Evolutionary conservation across 1,140 invertebrate species (phyloP).

Genomic region (Linepithema humile): DNA sequence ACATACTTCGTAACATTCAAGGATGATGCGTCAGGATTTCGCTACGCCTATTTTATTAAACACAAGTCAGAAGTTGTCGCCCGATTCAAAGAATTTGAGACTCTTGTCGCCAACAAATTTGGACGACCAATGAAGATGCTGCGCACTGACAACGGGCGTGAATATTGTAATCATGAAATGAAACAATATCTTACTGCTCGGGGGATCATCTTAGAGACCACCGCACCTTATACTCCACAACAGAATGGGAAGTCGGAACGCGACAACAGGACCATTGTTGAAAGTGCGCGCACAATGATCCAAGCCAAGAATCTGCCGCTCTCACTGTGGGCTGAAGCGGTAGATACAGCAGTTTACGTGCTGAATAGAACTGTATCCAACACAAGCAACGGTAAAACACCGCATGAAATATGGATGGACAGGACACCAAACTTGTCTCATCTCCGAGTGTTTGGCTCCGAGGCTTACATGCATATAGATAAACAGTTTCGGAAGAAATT

Average conservation of each 20-base stretch:
- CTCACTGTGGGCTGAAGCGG: not conserved
- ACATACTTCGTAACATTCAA: constrained; percentile 10
- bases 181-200: not conserved
- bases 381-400: constrained; percentile 35
- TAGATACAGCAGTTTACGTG: not conserved
- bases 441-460: constrained; percentile 69
- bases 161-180: not conserved
- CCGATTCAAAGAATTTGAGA: not conserved
- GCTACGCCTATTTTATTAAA: constrained; percentile 26
- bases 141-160: not conserved
- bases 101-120: not conserved
- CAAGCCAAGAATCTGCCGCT: not conserved
- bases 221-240: constrained; percentile 75
- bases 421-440: constrained; percentile 45
- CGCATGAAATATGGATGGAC: constrained; percentile 52
- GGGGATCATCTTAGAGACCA: not conserved
- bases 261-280: constrained; percentile 74
- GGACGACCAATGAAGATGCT: no score
- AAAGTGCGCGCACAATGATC: constrained; percentile 2
- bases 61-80: constrained; percentile 58
- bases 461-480: constrained; percentile 60
- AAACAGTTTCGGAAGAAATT: constrained; percentile 67
- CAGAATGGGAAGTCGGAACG: constrained; percentile 80
- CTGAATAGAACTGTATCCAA: not conserved
- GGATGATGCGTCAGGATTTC: not conserved